phyloP scores from a whole-genome alignment of 2,888 invertebrate genomes.

The Hypercompe scribonia region DNA sequence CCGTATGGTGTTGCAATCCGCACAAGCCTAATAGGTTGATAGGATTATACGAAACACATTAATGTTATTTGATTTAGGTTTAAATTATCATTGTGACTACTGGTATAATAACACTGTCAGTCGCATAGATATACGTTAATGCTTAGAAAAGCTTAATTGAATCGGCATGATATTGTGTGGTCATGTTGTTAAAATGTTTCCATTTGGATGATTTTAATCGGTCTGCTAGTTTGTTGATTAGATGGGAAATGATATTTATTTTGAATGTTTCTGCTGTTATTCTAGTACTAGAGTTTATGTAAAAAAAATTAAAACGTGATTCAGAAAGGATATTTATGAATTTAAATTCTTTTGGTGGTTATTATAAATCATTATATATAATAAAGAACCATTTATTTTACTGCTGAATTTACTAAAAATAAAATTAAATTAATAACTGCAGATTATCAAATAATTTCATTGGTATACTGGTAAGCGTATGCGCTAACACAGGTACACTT shows the following conservation, averaged over 20 bases:
- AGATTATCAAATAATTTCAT: no score
- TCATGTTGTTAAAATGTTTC: slow-evolving; percentile 41
- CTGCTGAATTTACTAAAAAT: no score
- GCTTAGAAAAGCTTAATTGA: slow-evolving; percentile 50
- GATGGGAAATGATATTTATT: background rate
- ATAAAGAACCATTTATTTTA: background rate
- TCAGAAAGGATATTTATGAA: background rate
- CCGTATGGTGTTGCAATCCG: slow-evolving; percentile 29
- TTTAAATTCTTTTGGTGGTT: background rate
- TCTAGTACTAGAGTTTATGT: background rate
- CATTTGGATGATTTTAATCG: slow-evolving; percentile 42
- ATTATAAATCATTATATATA: background rate
- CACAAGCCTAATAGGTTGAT: slow-evolving; percentile 65
- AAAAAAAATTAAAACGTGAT: background rate
- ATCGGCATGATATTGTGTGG: slow-evolving; percentile 34
- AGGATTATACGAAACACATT: slow-evolving; percentile 71
- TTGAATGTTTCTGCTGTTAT: background rate
- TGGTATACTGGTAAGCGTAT: no score
- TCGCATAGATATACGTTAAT: slow-evolving; percentile 48
- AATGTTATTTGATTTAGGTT: slow-evolving; percentile 68
- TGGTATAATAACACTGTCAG: slow-evolving; percentile 34
- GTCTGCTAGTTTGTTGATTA: slow-evolving; percentile 13
- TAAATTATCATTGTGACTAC: slow-evolving; percentile 49
- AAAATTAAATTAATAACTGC: no score
- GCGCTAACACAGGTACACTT: no score